Conservation (phyloP, 2,113 vertebrate genomes). For the Hoplias malabaricus region DNA sequence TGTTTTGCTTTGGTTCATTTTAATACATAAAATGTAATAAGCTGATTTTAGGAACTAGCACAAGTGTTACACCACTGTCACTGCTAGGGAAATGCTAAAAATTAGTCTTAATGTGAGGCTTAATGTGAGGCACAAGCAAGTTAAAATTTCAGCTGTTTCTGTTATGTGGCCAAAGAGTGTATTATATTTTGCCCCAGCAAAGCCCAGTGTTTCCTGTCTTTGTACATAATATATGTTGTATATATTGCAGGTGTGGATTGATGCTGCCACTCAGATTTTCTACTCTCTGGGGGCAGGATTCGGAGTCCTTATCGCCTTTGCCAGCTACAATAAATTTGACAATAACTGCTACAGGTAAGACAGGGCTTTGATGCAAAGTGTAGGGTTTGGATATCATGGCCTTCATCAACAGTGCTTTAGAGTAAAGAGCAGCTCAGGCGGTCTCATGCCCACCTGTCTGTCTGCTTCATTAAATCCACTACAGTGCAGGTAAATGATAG, state of each 20-base stretch:
- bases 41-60: too few relatives aligned
- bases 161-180: not conserved
- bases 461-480: not conserved
- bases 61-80: too few relatives aligned
- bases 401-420: not conserved
- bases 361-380: not conserved
- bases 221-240: not conserved
- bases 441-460: not conserved
- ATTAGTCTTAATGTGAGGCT: too few relatives aligned
- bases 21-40: too few relatives aligned
- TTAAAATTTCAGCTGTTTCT: not conserved
- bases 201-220: not conserved
- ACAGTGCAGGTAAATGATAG: constrained; percentile 2
- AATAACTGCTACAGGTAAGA: constrained; percentile 98
- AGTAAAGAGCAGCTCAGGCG: not conserved
- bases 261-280: constrained; percentile 98
- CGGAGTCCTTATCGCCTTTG: constrained; percentile 95
- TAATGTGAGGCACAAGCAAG: too few relatives aligned
- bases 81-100: too few relatives aligned
- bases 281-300: constrained; percentile 97
- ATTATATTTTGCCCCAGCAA: not conserved
- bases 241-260: constrained; percentile 90
- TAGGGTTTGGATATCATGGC: not conserved
- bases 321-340: constrained; percentile 98
- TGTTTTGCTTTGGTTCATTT: too few relatives aligned